phyloP scores from a whole-genome alignment of 2,113 vertebrate species.

The Sminthopsis crassicaudata region DNA sequence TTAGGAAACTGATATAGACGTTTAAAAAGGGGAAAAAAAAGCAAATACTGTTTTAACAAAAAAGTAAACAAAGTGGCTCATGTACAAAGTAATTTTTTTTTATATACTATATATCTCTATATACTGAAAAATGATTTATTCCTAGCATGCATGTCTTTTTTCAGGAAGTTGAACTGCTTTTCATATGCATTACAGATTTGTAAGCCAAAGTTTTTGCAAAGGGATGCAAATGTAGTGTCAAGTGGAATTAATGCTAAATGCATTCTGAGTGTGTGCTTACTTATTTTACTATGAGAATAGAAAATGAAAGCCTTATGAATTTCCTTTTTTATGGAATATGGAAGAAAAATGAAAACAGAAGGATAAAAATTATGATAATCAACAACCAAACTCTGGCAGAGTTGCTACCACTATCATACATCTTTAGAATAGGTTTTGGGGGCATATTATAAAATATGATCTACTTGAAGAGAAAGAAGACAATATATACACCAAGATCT shows the following conservation, averaged over 20 bases:
- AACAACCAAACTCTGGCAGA: not conserved
- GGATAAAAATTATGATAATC: not conserved
- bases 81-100: not conserved
- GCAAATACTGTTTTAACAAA: not conserved
- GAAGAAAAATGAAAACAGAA: slow-evolving; percentile 34
- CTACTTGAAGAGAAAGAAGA: not conserved
- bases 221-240: slow-evolving; percentile 25
- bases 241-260: slow-evolving; percentile 17
- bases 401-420: not conserved
- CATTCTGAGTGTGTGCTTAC: not conserved
- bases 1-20: not conserved
- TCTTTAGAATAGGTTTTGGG: not conserved
- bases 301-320: slow-evolving; percentile 1
- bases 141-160: slow-evolving; percentile 11
- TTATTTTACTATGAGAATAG: slow-evolving; percentile 43
- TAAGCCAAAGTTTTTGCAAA: slow-evolving; percentile 35
- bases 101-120: not conserved
- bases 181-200: slow-evolving; percentile 35
- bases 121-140: slow-evolving; percentile 27
- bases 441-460: not conserved
- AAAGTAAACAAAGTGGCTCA: not conserved
- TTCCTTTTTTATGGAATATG: not conserved
- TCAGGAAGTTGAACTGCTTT: slow-evolving; percentile 47
- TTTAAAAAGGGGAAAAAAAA: not conserved
- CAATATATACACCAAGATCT: not conserved